Base-by-base conservation (phyloP, 2,888 invertebrate species). In the Laspeyria flexula region DNA sequence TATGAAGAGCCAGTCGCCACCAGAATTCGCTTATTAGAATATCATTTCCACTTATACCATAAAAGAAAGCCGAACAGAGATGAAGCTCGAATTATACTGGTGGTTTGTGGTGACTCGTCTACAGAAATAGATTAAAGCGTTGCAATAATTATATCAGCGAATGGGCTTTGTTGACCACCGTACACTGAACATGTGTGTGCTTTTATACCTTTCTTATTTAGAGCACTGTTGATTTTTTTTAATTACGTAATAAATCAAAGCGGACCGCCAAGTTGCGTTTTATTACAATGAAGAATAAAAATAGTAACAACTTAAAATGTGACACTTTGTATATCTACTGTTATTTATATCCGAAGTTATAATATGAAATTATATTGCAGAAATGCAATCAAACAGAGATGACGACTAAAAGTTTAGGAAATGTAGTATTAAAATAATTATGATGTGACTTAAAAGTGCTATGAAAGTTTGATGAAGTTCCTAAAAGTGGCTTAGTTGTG, bases 111-210 rank as follows among this genome's bases (percentile, higher is more conserved):
- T 84, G 86, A 87, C 77, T 86, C 83, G 83, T 51, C 70, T 75
- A 85, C 90, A 74, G 75, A 86, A 89, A 90, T 90, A 90, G 88
- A 86, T 75, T 79, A 78, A 81, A 77, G 79, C 86, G 71, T 81
- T 85, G 88, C 87, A 90, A 86, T 89, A 88, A 90, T 90, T 89
- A 89, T 88, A 90, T 88, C 89, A 88, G 84, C 86, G 80, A 81
- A 85, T 75, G 77, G 73, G 79, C 86, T 88, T 88, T 86, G 86
- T 86, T 86, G 82, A 83, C 80, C 77, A 71, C 73, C 55, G 57
- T 68, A 59, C 61, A 60, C 67, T 58, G 65, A 76, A 73, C 81
- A 82, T 81, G 79, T 83, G 80, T 77, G 79, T 55, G 71, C 60
- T 66, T 71, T 76, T 73, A 77, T 62, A 55, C 65, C 55, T 40